phyloP scores from a whole-genome alignment of 2,888 invertebrate species.

The Phasia obesa region DNA sequence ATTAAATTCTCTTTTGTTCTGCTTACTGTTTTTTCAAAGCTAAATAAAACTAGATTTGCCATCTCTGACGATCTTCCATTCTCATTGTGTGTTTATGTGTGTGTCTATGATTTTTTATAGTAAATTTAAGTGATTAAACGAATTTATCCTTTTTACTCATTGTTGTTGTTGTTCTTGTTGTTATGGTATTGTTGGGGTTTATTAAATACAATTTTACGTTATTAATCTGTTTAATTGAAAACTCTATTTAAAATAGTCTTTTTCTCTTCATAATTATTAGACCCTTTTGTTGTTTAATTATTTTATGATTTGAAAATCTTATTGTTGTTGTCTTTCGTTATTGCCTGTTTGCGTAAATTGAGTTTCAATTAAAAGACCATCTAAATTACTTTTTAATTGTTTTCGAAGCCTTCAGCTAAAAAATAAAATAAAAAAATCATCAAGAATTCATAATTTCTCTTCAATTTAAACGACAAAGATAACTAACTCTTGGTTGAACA shows the following conservation, averaged over 20 bases:
- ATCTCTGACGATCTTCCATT: slow-evolving; percentile 1
- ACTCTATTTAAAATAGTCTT: slow-evolving; percentile 56
- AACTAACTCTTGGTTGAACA: slow-evolving; percentile 23
- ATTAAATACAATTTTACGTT: slow-evolving; percentile 65
- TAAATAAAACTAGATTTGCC: background rate
- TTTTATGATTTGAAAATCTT: slow-evolving; percentile 1
- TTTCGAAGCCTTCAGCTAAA: slow-evolving; percentile 66
- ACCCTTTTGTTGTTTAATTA: slow-evolving; percentile 41
- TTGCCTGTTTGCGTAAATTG: slow-evolving; percentile 64
- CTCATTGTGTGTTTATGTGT: background rate
- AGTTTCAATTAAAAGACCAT: slow-evolving; percentile 70
- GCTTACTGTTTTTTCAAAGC: too few relatives aligned
- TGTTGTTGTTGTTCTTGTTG: slow-evolving; percentile 17
- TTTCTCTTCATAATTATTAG: slow-evolving; percentile 36
- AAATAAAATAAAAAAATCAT: slow-evolving; percentile 22
- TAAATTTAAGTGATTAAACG: slow-evolving; percentile 56
- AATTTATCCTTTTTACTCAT: slow-evolving; percentile 22
- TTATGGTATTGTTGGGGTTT: slow-evolving; percentile 31
- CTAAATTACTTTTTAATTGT: slow-evolving; percentile 71
- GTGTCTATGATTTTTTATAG: slow-evolving; percentile 4
- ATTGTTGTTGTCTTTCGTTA: slow-evolving; percentile 19
- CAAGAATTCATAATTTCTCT: slow-evolving; percentile 64
- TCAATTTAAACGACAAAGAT: slow-evolving; percentile 41
- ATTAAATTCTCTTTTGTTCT: too few relatives aligned
- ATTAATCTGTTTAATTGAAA: slow-evolving; percentile 71